Evolutionary conservation across 2,888 invertebrate species (phyloP), one percentile per base, ranked within the genome.

Genomic region (Ochropleura plecta): DNA sequence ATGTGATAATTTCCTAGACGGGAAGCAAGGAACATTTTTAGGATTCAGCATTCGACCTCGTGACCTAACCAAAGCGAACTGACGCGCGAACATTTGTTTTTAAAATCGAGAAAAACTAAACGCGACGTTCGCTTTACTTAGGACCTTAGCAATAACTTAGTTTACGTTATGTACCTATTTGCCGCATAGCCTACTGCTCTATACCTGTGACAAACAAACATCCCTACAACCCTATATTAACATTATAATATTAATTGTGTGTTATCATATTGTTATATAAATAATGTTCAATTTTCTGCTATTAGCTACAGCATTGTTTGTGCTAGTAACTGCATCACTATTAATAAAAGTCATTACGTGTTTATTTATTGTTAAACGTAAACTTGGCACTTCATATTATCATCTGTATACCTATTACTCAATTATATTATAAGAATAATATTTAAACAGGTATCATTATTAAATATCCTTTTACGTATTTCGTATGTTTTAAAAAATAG

Each of bases 281-380:
- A 65, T 71, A 64, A 65, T 49, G 53, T 16, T 20, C 44, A 71
- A 65, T 81, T 49, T 64, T 71, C 64, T 78, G 59, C 55, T 55
- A 69, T 82, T 80, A 67, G 48, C 60, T 40, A 60, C 55, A 60
- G 55, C 16, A 60, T 65, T 80, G 71, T 71, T 64, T 55, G 48
- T n/a, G 48, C 40, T 48, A 40, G 49, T 40, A 48, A 18, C 63
- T 59, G 59, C 67, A 64, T 66, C 63, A 14, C 14, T 48, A 55
- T 63, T 69, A 78, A 68, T 78, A 71, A 51, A 82, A 49, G 55
- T 82, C 60, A 78, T 71, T 71, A 68, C 16, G n/a, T 68, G 51
- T 65, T 70, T 78, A 68, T 68, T n/a, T 63, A 63, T 63, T 62
- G 60, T 63, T 79, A 18, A 40, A 70, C 51, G 7, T 60, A 16